phyloP scores from a whole-genome alignment of 1,140 invertebrate species.

The Aethina tumida region DNA sequence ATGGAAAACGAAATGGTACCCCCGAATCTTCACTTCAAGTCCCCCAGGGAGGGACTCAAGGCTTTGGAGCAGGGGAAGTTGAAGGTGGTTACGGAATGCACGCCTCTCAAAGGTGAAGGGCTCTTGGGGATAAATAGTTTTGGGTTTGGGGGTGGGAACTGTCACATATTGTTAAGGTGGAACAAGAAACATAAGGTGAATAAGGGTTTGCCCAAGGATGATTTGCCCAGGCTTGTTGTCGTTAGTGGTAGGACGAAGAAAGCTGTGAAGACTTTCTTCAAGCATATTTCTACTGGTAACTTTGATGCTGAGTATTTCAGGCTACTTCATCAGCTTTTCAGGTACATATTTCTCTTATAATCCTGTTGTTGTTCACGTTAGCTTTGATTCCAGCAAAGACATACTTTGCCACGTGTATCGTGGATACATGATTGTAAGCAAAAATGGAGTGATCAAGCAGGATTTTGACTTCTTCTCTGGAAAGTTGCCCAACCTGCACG shows the following conservation, averaged over 20 bases:
- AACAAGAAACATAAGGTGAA: constrained; percentile 44
- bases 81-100: constrained; percentile 55
- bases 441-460: constrained; percentile 40
- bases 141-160: constrained; percentile 54
- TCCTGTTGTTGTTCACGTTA: too few species aligned
- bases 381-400: constrained; percentile 35
- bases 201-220: constrained; percentile 37
- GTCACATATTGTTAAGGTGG: constrained; percentile 55
- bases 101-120: constrained; percentile 36
- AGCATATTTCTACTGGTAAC: constrained; percentile 48
- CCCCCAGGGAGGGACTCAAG: constrained; percentile 60
- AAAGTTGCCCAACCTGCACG: constrained; percentile 64
- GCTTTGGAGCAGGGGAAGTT: constrained; percentile 59
- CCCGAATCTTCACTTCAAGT: constrained; percentile 68
- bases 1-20: constrained; percentile 66
- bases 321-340: constrained; percentile 39
- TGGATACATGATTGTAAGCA: constrained; percentile 44
- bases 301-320: constrained; percentile 46
- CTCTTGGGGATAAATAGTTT: constrained; percentile 47
- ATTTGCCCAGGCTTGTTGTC: constrained; percentile 51
- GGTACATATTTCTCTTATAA: constrained; percentile 15
- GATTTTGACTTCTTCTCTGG: constrained; percentile 51
- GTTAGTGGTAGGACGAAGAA: constrained; percentile 55
- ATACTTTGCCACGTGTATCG: constrained; percentile 46
- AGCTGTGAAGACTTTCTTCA: constrained; percentile 56